A percentile compares a stretch with the other conserved stretches of the same genome.
Evolutionary conservation across 2,888 invertebrate species (phyloP).

Genomic region (Cheilosia scutellata): DNA sequence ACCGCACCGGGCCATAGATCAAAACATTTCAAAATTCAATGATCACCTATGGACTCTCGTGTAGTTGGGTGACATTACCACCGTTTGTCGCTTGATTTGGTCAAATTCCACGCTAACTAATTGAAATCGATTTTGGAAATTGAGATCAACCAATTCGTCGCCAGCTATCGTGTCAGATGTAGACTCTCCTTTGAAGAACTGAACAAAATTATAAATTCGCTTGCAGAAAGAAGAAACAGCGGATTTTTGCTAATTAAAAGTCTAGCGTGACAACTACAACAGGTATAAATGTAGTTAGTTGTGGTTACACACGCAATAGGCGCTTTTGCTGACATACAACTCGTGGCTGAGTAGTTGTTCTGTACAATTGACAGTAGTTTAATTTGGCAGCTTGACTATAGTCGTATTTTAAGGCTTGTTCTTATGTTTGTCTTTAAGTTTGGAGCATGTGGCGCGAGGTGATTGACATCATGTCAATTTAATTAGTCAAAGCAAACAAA

Average conservation of each 20-base stretch:
- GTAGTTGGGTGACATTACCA: conserved; percentile 65
- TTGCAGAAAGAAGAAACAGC: conserved; percentile 49
- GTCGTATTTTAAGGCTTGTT: conserved; percentile 22
- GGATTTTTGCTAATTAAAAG: conserved; percentile 67
- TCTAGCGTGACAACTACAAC: conserved; percentile 61
- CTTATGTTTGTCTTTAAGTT: conserved; percentile 19
- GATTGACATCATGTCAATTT: conserved; percentile 67
- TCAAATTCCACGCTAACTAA: conserved; percentile 74
- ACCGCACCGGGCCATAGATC: conserved; percentile 52
- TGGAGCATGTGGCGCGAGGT: conserved; percentile 38
- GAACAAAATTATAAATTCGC: conserved; percentile 37
- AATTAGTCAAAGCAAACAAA: conserved; percentile 56
- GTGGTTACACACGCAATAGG: conserved; percentile 51
- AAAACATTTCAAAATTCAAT: conserved; percentile 70
- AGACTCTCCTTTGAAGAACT: background rate
- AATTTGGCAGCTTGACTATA: conserved; percentile 62
- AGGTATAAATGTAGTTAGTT: conserved; percentile 1
- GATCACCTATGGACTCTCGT: conserved; percentile 62
- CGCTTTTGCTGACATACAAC: conserved; percentile 41
- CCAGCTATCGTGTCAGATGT: conserved; percentile 31
- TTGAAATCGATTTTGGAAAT: conserved; percentile 74
- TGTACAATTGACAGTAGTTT: conserved; percentile 47
- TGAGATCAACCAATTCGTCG: conserved; percentile 73
- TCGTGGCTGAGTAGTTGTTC: conserved; percentile 48
- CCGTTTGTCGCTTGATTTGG: conserved; percentile 56